phyloP scores from a whole-genome alignment of 2,888 invertebrate genomes.

The Cephus sareptanus region DNA sequence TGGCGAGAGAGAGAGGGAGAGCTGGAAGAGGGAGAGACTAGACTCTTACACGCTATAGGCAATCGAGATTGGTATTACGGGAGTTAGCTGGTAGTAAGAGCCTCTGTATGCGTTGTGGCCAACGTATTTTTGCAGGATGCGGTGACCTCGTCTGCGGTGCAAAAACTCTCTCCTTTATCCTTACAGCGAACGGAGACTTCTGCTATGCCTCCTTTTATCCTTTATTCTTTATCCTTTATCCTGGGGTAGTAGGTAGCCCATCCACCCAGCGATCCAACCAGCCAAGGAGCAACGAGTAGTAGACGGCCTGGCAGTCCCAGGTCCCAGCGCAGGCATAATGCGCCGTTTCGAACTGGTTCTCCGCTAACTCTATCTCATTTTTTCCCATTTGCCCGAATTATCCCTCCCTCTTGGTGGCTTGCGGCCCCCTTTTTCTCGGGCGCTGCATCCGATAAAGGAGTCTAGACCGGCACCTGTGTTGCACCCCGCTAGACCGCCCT shows the following conservation, averaged over 20 bases:
- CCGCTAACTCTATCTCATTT: conserved; percentile 43
- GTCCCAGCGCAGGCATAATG: conserved; percentile 50
- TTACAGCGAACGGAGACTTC: conserved; percentile 27
- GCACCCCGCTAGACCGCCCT: conserved; percentile 19
- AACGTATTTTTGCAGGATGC: conserved; percentile 49
- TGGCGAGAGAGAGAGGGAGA: not conserved
- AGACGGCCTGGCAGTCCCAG: conserved; percentile 34
- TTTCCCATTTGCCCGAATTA: conserved; percentile 48
- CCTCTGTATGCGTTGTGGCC: conserved; percentile 11
- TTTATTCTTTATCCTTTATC: conserved; percentile 51
- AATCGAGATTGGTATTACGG: not conserved
- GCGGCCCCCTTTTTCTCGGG: not conserved
- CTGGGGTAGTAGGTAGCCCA: conserved; percentile 34
- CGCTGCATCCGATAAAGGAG: conserved; percentile 52
- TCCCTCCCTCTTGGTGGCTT: not conserved
- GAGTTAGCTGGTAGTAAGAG: not conserved
- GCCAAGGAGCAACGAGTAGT: not conserved
- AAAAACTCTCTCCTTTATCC: conserved; percentile 19
- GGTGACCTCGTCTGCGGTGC: conserved; percentile 28
- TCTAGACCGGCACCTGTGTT: conserved; percentile 64
- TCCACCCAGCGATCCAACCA: conserved; percentile 5
- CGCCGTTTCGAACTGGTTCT: conserved; percentile 55
- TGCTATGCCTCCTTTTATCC: conserved; percentile 49
- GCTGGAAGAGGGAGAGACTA: not conserved
- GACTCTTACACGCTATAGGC: not conserved